phyloP scores from a whole-genome alignment of 2,113 vertebrate species.

The Noctilio leporinus region DNA sequence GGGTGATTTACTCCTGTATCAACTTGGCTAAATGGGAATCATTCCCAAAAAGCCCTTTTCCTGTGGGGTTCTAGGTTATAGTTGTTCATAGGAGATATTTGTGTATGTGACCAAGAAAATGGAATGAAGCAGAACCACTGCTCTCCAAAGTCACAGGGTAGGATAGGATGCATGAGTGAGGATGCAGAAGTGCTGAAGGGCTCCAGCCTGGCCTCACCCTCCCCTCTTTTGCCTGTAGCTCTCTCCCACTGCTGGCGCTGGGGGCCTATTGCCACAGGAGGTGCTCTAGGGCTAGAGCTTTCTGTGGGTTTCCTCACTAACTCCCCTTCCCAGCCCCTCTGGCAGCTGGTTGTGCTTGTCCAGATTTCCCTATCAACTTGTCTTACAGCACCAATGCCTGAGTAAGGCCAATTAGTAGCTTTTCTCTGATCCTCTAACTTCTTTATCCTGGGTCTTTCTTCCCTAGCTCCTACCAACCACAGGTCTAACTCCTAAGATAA shows the following conservation, averaged over 20 bases:
- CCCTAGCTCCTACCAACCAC: background rate
- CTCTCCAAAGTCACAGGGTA: background rate
- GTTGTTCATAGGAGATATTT: background rate
- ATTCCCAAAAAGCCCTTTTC: background rate
- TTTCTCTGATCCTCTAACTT: background rate
- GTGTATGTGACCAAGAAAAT: background rate
- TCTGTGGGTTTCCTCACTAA: background rate
- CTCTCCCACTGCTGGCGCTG: fast-evolving
- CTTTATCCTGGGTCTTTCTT: background rate
- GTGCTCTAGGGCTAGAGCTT: background rate
- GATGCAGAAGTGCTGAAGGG: background rate
- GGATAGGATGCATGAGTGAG: background rate
- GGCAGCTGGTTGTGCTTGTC: background rate
- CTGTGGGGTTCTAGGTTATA: background rate
- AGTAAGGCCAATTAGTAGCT: background rate
- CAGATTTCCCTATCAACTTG: background rate
- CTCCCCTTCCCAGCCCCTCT: background rate
- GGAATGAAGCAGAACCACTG: background rate
- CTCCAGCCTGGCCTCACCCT: background rate
- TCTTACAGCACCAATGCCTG: background rate
- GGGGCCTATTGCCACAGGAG: background rate
- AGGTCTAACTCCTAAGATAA: background rate
- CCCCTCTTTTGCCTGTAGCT: background rate
- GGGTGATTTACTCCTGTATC: background rate
- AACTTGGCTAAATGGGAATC: background rate